phyloP scores from a whole-genome alignment of 1,140 invertebrate genomes.

The Drosophila nannoptera region DNA sequence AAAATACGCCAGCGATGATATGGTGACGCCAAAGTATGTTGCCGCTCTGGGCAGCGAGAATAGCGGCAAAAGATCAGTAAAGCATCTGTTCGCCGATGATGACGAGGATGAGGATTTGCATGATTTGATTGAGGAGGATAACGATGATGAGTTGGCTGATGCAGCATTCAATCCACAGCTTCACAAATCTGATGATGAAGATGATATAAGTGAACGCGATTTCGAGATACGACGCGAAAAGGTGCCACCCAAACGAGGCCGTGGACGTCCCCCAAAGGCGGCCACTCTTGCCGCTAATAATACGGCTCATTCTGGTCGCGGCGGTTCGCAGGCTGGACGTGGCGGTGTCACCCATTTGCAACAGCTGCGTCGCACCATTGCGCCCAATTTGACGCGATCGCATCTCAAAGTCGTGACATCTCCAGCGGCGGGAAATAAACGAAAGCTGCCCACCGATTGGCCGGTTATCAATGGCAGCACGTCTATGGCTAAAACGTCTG shows the following conservation, averaged over 20 bases:
- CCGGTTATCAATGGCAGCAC: constrained; percentile 48
- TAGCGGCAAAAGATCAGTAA: constrained; percentile 18
- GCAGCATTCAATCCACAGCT: constrained; percentile 63
- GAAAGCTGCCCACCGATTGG: constrained; percentile 44
- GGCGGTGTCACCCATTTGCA: constrained; percentile 44
- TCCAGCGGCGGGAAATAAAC: constrained; percentile 28
- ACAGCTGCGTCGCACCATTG: constrained; percentile 56
- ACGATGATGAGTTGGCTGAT: constrained; percentile 56
- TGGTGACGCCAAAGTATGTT: constrained; percentile 72
- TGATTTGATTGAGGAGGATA: constrained; percentile 40
- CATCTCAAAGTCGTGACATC: constrained; percentile 10
- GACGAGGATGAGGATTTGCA: constrained; percentile 45
- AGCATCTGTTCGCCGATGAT: constrained; percentile 50
- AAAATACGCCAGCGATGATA: constrained; percentile 73
- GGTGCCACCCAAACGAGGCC: constrained; percentile 55
- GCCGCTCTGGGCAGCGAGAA: constrained; percentile 19
- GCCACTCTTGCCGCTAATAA: constrained; percentile 10
- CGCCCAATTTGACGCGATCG: constrained; percentile 17
- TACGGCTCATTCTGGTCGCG: background rate
- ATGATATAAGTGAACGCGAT: constrained; percentile 59
- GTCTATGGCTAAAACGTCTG: constrained; percentile 16
- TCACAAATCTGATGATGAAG: constrained; percentile 69
- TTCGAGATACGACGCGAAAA: constrained; percentile 53
- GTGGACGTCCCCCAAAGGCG: constrained; percentile 64
- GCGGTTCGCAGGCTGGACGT: background rate